phyloP scores from a whole-genome alignment of 1,140 invertebrate species.

The Leptinotarsa undecemlineata region DNA sequence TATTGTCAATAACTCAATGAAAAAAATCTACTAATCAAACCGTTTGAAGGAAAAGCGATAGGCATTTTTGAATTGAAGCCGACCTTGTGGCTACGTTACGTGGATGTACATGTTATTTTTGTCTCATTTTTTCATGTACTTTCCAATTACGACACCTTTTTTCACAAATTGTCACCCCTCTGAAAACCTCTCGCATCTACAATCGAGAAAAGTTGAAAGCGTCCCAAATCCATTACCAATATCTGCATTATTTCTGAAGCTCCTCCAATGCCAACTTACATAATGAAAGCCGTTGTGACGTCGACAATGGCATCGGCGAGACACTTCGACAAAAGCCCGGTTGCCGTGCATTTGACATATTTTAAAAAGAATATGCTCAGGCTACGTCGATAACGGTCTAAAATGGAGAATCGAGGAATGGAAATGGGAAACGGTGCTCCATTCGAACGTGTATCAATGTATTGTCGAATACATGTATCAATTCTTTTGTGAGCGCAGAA shows the following conservation, averaged over 20 bases:
- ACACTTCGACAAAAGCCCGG: constrained; percentile 45
- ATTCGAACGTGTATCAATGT: background rate
- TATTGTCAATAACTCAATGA: too few relatives aligned
- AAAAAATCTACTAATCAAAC: too few relatives aligned
- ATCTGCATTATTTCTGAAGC: constrained; percentile 52
- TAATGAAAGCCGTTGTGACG: constrained; percentile 49
- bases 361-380: constrained; percentile 47
- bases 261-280: constrained; percentile 50
- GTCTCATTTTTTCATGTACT: too few relatives aligned
- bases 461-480: background rate
- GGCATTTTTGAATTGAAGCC: too few relatives aligned
- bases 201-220: constrained; percentile 45
- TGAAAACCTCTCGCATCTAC: constrained; percentile 18
- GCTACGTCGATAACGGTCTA: constrained; percentile 33
- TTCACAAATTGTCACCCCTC: background rate
- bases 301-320: constrained; percentile 48
- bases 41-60: too few relatives aligned
- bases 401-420: constrained; percentile 16
- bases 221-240: constrained; percentile 51
- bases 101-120: too few relatives aligned
- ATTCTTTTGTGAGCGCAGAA: too few relatives aligned
- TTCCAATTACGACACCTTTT: background rate
- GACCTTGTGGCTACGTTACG: too few relatives aligned
- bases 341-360: constrained; percentile 50
- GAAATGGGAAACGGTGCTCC: background rate